Base-by-base conservation (phyloP, 2,888 invertebrate species). In the Gonocerus acuteangulatus region DNA sequence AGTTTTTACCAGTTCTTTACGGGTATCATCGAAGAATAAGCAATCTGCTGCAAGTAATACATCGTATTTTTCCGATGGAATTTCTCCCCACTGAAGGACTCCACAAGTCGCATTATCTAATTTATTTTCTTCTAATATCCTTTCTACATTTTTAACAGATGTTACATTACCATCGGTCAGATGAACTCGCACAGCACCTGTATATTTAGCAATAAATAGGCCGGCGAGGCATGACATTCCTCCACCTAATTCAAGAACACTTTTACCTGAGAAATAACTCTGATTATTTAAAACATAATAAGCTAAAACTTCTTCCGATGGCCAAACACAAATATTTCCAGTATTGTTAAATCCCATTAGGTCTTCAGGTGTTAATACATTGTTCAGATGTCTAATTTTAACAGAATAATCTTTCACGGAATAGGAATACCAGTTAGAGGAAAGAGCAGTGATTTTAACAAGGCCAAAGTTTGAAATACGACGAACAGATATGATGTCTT, bases 181-280 rank as follows among this genome's bases (percentile, higher is more conserved):
- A 65, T 83, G 79, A 2, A 89, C 83, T 21, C 77, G 75, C 66
- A 77, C 76, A 0, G 86, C 80, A 51, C 78, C 75, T 60, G 83
- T 81, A 69, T 83, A 84, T 70, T 85, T 84, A 61, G 86, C 84
- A 52, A 82, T 77, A 71, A 87, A 80, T 13, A 90, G 74, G 1
- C 89, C 89, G 6, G 88, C 87, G 27, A 90, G 75, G 68, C 88
- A 88, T 18, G 89, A 87, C 86, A 90, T 89, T 2, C 90, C 90
- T 16, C 89, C 89, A 2, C 90, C 90, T 45, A 90, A 75, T 73
- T 90, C 90, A 69, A 88, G 76, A 22, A 90, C 81, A 70, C 76
- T 79, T 72, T 84, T 84, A 65, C 79, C 79, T n/a, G 79, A 75
- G 73, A 87, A 88, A 42, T 81, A 73, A n/a, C 76, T 70, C 52